These are phyloP conservation scores for Tympanoctomys barrerae DNA, from an alignment of 2,797 vertebrate species.

Conservation along the genomic window DNA sequence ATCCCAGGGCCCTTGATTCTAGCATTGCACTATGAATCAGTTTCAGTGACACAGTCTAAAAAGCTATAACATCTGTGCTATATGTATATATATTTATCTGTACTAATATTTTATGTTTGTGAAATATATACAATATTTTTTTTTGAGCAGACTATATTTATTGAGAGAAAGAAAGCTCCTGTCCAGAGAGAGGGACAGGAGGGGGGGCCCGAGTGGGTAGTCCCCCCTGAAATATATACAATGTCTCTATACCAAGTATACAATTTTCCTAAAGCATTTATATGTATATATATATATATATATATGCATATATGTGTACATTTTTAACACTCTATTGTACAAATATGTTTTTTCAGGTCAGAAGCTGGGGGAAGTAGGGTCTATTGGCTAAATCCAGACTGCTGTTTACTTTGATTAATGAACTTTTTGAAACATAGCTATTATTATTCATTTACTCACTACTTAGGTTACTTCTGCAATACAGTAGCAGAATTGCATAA, in stretches of 20 bases:
- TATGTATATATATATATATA: not conserved
- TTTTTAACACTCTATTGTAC: too few species aligned
- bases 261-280: not conserved
- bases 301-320: not conserved
- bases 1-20: not conserved
- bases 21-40: not conserved
- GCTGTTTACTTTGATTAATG: slow-evolving; percentile 1
- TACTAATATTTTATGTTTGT: slow-evolving; percentile 46
- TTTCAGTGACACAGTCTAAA: not conserved
- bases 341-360: not conserved
- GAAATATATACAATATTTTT: slow-evolving; percentile 30
- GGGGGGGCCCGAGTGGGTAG: too few species aligned
- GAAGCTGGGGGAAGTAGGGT: not conserved
- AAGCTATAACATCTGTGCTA: not conserved
- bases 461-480: not conserved
- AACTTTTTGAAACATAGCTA: not conserved
- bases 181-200: too few species aligned
- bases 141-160: too few species aligned
- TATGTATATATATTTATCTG: not conserved
- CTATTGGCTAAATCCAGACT: not conserved
- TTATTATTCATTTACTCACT: not conserved
- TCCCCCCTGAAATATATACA: slow-evolving; percentile 4
- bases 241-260: not conserved
- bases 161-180: too few species aligned
- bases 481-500: not conserved